phyloP scores from a whole-genome alignment of 2,888 invertebrate genomes.

The Uropetala carovei region DNA sequence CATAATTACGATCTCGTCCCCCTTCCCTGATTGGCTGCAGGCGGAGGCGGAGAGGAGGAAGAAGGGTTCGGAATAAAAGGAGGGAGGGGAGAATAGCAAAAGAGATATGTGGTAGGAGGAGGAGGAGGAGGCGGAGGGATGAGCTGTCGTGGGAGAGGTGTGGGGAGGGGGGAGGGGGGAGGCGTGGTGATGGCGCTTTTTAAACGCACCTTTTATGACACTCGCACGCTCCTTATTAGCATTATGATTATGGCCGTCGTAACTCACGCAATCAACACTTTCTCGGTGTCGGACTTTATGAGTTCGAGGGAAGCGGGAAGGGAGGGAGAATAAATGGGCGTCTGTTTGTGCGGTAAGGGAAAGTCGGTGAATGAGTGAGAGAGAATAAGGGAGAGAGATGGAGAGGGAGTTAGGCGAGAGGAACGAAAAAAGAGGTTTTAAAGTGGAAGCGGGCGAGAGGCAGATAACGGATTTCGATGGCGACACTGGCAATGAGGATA shows the following conservation, averaged over 20 bases:
- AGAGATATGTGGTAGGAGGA: background rate
- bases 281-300: conserved; percentile 60
- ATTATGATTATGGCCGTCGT: conserved; percentile 61
- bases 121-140: background rate
- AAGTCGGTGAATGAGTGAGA: background rate
- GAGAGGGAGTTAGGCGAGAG: background rate
- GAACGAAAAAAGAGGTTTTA: background rate
- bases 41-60: background rate
- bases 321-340: conserved; percentile 18
- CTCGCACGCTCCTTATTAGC: conserved; percentile 63
- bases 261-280: conserved; percentile 60
- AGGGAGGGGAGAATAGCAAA: background rate
- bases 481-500: conserved; percentile 46
- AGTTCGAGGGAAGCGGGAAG: background rate
- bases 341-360: conserved; percentile 22
- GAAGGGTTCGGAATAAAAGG: background rate
- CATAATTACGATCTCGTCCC: conserved; percentile 51
- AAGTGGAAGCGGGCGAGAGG: background rate
- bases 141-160: conserved; percentile 8
- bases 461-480: conserved; percentile 50
- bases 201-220: conserved; percentile 64
- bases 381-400: background rate
- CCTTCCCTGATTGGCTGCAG: background rate
- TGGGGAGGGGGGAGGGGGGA: too few species aligned
- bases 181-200: conserved; percentile 50